phyloP scores from a whole-genome alignment of 2,797 vertebrate species.

The Myotis pilosus region DNA sequence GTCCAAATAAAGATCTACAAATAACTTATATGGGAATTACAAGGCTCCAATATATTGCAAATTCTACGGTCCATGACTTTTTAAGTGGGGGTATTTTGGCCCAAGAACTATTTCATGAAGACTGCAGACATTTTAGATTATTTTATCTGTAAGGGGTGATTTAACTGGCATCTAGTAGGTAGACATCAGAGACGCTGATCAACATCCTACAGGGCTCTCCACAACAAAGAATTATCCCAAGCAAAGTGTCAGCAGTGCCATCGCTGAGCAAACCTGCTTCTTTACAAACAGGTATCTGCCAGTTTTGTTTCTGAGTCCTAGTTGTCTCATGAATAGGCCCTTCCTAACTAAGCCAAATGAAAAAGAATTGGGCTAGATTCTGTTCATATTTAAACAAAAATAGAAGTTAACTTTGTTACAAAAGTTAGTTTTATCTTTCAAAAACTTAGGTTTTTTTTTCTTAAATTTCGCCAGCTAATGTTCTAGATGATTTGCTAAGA shows the following conservation, averaged over 20 bases:
- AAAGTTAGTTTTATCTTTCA: neutral
- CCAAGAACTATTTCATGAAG: neutral
- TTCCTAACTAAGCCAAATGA: neutral
- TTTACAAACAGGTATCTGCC: neutral
- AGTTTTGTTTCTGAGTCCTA: neutral
- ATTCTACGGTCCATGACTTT: neutral
- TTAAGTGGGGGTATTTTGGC: neutral
- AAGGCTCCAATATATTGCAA: neutral
- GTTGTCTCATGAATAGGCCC: neutral
- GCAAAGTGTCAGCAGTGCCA: neutral
- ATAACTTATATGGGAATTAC: neutral
- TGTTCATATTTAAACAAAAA: neutral
- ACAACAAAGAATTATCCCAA: neutral
- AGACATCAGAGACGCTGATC: neutral
- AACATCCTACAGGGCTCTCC: neutral
- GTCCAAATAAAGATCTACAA: neutral
- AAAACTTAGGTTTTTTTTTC: neutral
- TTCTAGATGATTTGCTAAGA: neutral
- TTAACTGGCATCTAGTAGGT: neutral
- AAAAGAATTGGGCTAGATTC: neutral
- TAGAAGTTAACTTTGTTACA: neutral
- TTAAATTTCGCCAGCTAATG: neutral
- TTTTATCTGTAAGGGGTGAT: neutral
- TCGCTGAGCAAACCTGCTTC: neutral
- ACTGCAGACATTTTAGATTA: neutral